Conservation (phyloP, 2,797 vertebrate species). For the Periparus ater region DNA sequence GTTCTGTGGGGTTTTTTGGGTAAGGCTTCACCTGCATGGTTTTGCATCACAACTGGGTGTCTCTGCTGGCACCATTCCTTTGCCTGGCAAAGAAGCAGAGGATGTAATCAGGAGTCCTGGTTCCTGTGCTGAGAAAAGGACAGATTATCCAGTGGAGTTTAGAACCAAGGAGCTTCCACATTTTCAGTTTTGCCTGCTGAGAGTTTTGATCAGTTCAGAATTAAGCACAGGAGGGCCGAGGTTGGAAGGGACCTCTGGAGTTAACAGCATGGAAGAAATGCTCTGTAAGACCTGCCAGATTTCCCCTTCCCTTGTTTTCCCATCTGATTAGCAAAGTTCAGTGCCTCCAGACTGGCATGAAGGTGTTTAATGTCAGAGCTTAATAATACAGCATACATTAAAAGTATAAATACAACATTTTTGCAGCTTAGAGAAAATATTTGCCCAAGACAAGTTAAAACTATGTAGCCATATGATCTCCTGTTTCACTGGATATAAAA, state of each 20-base stretch:
- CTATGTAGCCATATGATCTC: not conserved
- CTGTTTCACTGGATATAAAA: slow-evolving; percentile 54
- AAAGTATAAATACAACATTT: slow-evolving; percentile 60
- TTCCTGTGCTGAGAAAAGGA: not conserved
- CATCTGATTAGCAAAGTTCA: slow-evolving; percentile 63
- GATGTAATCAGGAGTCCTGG: not conserved
- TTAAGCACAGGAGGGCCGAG: not conserved
- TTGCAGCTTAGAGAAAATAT: slow-evolving; percentile 57
- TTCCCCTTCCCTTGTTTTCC: not conserved
- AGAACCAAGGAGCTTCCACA: not conserved
- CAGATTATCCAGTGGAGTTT: not conserved
- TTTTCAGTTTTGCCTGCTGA: not conserved
- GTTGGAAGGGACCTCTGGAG: not conserved
- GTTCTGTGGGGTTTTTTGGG: rapidly evolving
- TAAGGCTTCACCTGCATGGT: not conserved
- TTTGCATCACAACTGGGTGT: not conserved
- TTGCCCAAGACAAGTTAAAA: slow-evolving; percentile 51
- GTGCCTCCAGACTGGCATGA: slow-evolving; percentile 20
- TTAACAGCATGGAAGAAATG: not conserved
- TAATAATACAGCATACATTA: slow-evolving; percentile 62
- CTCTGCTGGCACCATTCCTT: not conserved
- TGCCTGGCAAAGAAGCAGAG: not conserved
- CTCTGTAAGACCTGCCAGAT: not conserved
- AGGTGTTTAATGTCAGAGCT: slow-evolving; percentile 69
- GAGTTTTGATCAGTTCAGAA: not conserved